A percentile compares a stretch with the other conserved stretches of the same genome.
Evolutionary conservation across 2,888 invertebrate genomes (phyloP).

Genomic region (Agonopterix arenella): DNA sequence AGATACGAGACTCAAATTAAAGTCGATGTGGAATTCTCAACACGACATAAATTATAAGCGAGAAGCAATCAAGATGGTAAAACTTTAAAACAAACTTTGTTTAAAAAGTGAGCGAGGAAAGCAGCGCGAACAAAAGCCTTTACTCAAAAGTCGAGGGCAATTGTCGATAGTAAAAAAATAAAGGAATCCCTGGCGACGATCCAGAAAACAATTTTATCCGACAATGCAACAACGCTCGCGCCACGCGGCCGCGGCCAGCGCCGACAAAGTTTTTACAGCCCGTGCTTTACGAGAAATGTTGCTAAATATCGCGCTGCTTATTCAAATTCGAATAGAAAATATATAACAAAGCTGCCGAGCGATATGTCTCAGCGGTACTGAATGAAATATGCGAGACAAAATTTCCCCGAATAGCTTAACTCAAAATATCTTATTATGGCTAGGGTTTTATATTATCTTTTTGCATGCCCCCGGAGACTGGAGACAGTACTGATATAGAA

Average conservation of each 20-base stretch:
- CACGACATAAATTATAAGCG: too few relatives aligned
- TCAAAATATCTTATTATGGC: background rate
- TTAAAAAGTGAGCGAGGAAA: background rate
- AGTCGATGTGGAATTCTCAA: background rate
- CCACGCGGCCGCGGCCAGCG: background rate
- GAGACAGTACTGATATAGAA: slow-evolving; percentile 10
- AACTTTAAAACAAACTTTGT: too few relatives aligned
- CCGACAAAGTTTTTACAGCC: slow-evolving; percentile 8
- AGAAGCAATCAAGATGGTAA: too few relatives aligned
- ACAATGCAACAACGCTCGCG: slow-evolving; percentile 6
- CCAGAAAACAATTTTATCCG: slow-evolving; percentile 9
- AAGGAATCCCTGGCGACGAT: slow-evolving; percentile 7
- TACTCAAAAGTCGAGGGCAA: slow-evolving; percentile 6
- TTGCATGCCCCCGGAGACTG: slow-evolving; percentile 7
- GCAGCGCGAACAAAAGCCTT: slow-evolving; percentile 1
- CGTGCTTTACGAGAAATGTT: background rate
- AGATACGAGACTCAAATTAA: slow-evolving; percentile 1
- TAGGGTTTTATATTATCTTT: slow-evolving; percentile 4
- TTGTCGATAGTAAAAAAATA: slow-evolving; percentile 7
- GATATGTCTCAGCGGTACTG: too few relatives aligned
- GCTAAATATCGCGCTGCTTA: background rate
- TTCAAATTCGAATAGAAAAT: too few relatives aligned
- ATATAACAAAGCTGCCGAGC: too few relatives aligned
- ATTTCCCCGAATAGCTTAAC: too few relatives aligned
- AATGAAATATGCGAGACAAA: too few relatives aligned